These are phyloP conservation scores for Choristoneura fumiferana DNA, from an alignment of 1,140 invertebrate species.

Conservation along the genomic window DNA sequence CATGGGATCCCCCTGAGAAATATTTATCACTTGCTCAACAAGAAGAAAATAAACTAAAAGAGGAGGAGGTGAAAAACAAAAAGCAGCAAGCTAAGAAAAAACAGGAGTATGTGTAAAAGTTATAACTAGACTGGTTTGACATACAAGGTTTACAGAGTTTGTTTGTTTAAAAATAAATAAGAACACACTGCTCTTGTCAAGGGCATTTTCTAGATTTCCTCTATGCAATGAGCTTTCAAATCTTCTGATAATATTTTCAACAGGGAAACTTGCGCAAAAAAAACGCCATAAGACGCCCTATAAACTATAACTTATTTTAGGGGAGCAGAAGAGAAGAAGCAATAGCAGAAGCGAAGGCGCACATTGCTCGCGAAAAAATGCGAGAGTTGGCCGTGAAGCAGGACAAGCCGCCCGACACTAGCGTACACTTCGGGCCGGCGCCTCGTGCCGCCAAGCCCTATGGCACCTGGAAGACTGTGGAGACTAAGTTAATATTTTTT, in stretches of 20 bases:
- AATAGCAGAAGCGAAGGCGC: constrained; percentile 50
- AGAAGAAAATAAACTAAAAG: constrained; percentile 58
- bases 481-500: constrained; percentile 68
- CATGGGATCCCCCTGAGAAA: constrained; percentile 62
- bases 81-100: constrained; percentile 47
- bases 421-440: constrained; percentile 42
- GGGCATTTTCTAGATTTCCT: too few relatives aligned
- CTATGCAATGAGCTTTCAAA: too few relatives aligned
- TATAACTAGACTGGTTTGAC: too few relatives aligned
- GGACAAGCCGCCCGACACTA: constrained; percentile 29
- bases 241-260: too few relatives aligned
- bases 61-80: constrained; percentile 28
- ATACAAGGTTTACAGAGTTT: too few relatives aligned
- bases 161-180: background rate
- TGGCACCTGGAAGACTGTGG: constrained; percentile 82
- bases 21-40: constrained; percentile 59
- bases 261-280: too few relatives aligned
- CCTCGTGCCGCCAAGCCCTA: constrained; percentile 78
- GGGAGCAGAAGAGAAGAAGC: constrained; percentile 54
- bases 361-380: constrained; percentile 57
- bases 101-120: constrained; percentile 35
- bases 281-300: too few relatives aligned
- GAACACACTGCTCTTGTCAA: background rate
- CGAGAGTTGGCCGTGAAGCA: constrained; percentile 51
- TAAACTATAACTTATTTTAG: too few relatives aligned